These are phyloP conservation scores for Elgaria multicarinata DNA, from an alignment of 2,113 vertebrate species.

Conservation along the genomic window DNA sequence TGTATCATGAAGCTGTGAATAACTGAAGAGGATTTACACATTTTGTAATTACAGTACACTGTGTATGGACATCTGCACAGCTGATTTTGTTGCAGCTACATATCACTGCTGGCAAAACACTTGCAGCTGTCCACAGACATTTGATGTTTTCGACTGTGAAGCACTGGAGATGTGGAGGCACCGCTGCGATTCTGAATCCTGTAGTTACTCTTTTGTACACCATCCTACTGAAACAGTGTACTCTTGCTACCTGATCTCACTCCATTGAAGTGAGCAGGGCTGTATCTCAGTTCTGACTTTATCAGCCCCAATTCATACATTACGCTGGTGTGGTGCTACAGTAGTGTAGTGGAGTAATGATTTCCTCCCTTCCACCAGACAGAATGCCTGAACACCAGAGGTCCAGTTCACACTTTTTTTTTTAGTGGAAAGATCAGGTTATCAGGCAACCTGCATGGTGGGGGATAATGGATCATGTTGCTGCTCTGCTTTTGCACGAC, in stretches of 20 bases:
- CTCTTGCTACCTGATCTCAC: not conserved
- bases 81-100: not conserved
- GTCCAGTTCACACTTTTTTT: not conserved
- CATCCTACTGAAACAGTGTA: slow-evolving; percentile 15
- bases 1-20: not conserved
- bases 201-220: not conserved
- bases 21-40: not conserved
- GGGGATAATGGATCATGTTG: not conserved
- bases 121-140: not conserved
- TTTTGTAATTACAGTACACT: not conserved
- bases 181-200: not conserved
- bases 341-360: not conserved
- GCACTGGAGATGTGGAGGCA: not conserved
- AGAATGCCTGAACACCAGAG: no score
- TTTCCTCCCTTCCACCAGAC: not conserved
- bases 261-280: not conserved
- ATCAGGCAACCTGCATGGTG: not conserved
- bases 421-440: no score
- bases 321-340: not conserved
- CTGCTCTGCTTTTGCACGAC: not conserved
- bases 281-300: not conserved
- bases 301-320: not conserved
- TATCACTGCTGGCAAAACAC: not conserved
- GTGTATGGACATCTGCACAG: not conserved
- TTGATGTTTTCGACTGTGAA: not conserved